Percentiles rank a stretch among this genome's conserved stretches.
phyloP scores from a whole-genome alignment of 2,113 vertebrate species.

The Crotalus horridus region DNA sequence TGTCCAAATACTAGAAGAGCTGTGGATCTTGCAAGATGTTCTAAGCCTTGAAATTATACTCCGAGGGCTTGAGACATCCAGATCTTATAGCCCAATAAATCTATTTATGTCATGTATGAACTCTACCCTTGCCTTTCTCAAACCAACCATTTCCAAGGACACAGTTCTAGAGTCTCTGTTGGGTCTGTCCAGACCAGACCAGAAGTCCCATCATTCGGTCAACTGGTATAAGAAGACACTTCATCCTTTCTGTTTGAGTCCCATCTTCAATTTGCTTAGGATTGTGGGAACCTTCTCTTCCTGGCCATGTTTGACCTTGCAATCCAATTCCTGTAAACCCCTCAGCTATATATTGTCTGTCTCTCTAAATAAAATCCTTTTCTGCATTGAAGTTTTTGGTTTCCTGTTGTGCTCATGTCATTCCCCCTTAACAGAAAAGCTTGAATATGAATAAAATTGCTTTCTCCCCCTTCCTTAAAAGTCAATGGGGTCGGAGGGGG shows the following conservation, averaged over 20 bases:
- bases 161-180: not conserved
- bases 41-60: not conserved
- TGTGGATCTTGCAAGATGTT: not conserved
- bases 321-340: not conserved
- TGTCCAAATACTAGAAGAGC: not conserved
- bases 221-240: not conserved
- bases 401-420: not conserved
- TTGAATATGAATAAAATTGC: not conserved
- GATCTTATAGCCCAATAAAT: not conserved
- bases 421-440: not conserved
- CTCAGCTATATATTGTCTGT: not conserved
- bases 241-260: not conserved
- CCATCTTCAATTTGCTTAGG: not conserved
- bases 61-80: not conserved
- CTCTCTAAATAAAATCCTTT: not conserved
- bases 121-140: not conserved
- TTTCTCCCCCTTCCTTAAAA: not conserved
- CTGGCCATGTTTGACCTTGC: not conserved
- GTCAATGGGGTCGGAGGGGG: too few species aligned
- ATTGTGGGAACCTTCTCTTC: not conserved
- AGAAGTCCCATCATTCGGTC: not conserved
- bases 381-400: not conserved
- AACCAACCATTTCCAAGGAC: not conserved
- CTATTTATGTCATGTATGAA: not conserved
- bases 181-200: not conserved